Conservation (phyloP, 2,888 invertebrate species). For the Spisula subtruncata region DNA sequence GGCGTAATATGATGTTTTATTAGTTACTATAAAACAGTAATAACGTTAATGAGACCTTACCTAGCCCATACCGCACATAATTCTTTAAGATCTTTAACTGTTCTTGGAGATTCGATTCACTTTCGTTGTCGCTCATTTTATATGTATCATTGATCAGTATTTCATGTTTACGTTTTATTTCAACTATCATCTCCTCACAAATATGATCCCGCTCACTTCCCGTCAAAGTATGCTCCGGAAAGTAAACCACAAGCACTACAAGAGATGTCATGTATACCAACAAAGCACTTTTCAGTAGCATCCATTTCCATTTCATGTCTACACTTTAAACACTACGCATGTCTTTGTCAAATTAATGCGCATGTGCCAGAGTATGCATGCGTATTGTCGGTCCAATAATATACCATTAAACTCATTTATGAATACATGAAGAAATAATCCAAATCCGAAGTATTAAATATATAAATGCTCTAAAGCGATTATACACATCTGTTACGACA, state of each 20-base stretch:
- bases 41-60: not conserved
- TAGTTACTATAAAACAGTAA: no score
- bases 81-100: not conserved
- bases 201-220: constrained; percentile 10
- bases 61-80: constrained; percentile 14
- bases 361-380: not conserved
- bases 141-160: not conserved
- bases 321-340: not conserved
- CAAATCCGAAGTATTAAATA: not conserved
- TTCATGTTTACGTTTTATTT: constrained; percentile 8
- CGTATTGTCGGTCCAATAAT: not conserved
- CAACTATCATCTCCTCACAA: constrained; percentile 8
- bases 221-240: constrained; percentile 25
- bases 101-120: not conserved
- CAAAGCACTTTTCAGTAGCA: constrained; percentile 25
- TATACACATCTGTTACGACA: not conserved
- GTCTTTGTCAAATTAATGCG: no score
- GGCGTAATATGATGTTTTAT: no score
- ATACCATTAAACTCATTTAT: not conserved
- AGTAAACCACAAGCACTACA: constrained; percentile 27
- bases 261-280: constrained; percentile 33
- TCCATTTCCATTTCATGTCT: constrained; percentile 52
- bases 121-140: not conserved
- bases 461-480: not conserved
- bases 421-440: not conserved